These are phyloP conservation scores for Metallyticus violacea DNA, from an alignment of 2,888 invertebrate species.

Conservation along the genomic window DNA sequence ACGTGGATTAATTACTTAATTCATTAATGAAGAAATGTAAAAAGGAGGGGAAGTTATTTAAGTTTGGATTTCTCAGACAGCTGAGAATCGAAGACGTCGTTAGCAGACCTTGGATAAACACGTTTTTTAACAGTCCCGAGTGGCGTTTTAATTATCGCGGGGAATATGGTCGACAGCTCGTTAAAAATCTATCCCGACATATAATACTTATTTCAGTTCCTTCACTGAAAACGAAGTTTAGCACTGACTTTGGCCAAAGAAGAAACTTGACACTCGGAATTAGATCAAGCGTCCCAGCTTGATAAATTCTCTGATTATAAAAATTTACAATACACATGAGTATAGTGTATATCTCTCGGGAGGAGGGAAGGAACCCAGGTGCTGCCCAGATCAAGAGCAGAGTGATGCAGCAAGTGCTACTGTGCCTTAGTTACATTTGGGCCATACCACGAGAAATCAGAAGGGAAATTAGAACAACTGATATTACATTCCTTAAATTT, in stretches of 20 bases:
- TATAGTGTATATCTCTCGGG: too few relatives aligned
- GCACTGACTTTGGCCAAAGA: background rate
- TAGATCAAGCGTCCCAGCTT: too few relatives aligned
- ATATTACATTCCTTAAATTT: too few relatives aligned
- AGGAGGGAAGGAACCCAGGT: too few relatives aligned
- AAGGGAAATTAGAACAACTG: too few relatives aligned
- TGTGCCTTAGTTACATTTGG: too few relatives aligned
- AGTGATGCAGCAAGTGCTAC: too few relatives aligned
- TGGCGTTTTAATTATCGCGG: background rate
- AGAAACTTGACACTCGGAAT: background rate
- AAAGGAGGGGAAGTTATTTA: background rate
- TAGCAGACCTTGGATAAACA: background rate
- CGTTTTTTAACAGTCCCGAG: background rate
- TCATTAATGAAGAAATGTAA: background rate
- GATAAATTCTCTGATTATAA: too few relatives aligned
- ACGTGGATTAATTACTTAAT: conserved; percentile 6
- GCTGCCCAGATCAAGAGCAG: too few relatives aligned
- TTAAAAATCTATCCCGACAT: background rate
- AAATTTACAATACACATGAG: too few relatives aligned
- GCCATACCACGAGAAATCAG: too few relatives aligned
- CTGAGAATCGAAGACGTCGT: background rate
- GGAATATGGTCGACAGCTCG: background rate
- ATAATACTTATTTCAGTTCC: background rate
- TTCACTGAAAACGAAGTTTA: background rate
- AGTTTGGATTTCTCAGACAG: background rate